A percentile compares a stretch with the other conserved stretches of the same genome.
Conservation (phyloP, 2,113 vertebrate species). For the Gasterosteus nipponicus region DNA sequence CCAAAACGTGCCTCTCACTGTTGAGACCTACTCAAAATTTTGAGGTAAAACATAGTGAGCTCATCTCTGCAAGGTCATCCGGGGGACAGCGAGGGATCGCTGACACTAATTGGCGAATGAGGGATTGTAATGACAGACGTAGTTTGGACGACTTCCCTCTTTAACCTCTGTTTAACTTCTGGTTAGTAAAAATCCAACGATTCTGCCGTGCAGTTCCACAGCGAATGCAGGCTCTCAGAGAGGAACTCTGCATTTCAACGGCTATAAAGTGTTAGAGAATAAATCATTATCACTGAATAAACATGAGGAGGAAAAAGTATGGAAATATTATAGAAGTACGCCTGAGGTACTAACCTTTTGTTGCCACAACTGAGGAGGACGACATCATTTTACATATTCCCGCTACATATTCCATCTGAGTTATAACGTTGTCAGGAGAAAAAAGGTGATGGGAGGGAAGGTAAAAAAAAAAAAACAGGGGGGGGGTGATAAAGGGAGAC, state of each 20-base stretch:
- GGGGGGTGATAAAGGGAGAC: constrained; percentile 36
- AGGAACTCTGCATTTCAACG: constrained; percentile 42
- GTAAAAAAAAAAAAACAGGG: constrained; percentile 14
- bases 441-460: constrained; percentile 50
- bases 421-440: constrained; percentile 60
- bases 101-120: constrained; percentile 74
- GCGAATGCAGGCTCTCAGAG: constrained; percentile 15
- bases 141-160: constrained; percentile 62
- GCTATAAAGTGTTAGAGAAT: constrained; percentile 61
- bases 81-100: constrained; percentile 50
- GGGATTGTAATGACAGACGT: constrained; percentile 65
- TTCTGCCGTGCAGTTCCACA: constrained; percentile 32
- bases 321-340: constrained; percentile 69
- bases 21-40: constrained; percentile 66
- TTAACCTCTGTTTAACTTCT: constrained; percentile 66
- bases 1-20: constrained; percentile 43
- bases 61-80: constrained; percentile 68
- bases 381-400: constrained; percentile 66
- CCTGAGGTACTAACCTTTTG: constrained; percentile 79
- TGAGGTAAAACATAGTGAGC: constrained; percentile 70
- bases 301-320: constrained; percentile 69
- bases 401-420: constrained; percentile 59
- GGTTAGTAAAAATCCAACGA: constrained; percentile 42
- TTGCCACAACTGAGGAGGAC: constrained; percentile 70
- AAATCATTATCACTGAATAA: constrained; percentile 74